A percentile compares a stretch with the other conserved stretches of the same genome.
Conservation (phyloP, 2,888 invertebrate species). For the Drosophila siamana region DNA sequence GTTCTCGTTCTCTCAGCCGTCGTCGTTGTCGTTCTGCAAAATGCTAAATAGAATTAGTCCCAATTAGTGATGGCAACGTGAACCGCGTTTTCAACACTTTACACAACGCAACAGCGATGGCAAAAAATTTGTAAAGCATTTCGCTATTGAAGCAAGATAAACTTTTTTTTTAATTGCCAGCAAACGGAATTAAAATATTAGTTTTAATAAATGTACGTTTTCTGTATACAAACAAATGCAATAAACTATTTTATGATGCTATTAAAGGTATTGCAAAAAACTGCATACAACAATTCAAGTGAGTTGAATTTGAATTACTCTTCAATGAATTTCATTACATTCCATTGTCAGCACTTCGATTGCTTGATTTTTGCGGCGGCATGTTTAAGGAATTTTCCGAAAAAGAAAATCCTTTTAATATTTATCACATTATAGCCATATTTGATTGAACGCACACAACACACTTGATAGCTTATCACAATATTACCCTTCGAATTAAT, state of each 20-base stretch:
- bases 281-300: background rate
- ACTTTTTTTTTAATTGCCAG: background rate
- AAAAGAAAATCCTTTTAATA: background rate
- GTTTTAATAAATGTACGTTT: background rate
- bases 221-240: background rate
- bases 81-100: slow-evolving; percentile 14
- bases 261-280: too few relatives aligned
- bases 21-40: slow-evolving; percentile 47
- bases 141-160: background rate
- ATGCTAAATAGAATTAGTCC: slow-evolving; percentile 76
- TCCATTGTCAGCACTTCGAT: too few relatives aligned
- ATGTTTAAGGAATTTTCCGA: too few relatives aligned
- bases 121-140: background rate
- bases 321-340: too few relatives aligned
- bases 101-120: background rate
- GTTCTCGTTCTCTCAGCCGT: slow-evolving; percentile 34
- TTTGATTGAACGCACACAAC: background rate
- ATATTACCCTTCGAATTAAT: slow-evolving; percentile 1
- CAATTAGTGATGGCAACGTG: slow-evolving; percentile 28
- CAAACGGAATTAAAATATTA: background rate
- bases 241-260: too few relatives aligned
- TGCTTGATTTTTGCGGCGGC: too few relatives aligned
- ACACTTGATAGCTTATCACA: background rate
- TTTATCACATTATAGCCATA: background rate
- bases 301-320: background rate